A percentile compares a stretch with the other conserved stretches of the same genome.
Conservation (phyloP, 2,888 invertebrate species). For the Endotricha flammealis region DNA sequence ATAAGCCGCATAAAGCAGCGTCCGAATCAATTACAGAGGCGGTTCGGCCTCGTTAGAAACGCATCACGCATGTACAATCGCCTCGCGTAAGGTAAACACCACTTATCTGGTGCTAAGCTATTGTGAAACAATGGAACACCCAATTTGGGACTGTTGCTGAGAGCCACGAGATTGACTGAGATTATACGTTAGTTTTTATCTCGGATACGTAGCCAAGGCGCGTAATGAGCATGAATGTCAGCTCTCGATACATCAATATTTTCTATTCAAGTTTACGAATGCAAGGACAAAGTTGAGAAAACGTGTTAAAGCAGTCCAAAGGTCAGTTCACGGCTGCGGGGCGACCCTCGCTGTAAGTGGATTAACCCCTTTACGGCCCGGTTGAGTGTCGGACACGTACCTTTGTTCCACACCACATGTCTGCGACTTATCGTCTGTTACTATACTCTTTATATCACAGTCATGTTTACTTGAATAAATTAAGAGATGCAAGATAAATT, state of each 20-base stretch:
- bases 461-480: neutral
- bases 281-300: constrained; percentile 31
- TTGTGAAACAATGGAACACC: constrained; percentile 64
- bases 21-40: constrained; percentile 72
- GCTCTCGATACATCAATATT: neutral
- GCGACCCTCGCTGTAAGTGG: constrained; percentile 58
- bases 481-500: constrained; percentile 31
- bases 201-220: neutral
- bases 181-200: constrained; percentile 35
- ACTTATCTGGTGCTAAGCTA: constrained; percentile 70
- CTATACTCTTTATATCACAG: constrained; percentile 4
- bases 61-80: constrained; percentile 77
- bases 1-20: constrained; percentile 70
- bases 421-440: constrained; percentile 14
- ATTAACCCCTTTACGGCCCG: constrained; percentile 64
- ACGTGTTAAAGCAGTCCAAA: constrained; percentile 36
- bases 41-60: constrained; percentile 72
- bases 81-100: constrained; percentile 60
- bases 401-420: constrained; percentile 30
- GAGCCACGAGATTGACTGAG: constrained; percentile 36
- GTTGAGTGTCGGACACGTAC: constrained; percentile 39
- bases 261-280: constrained; percentile 1
- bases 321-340: constrained; percentile 56
- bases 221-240: constrained; percentile 7
- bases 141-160: constrained; percentile 58